These are phyloP conservation scores for Andricus quercusramuli DNA, from an alignment of 2,888 invertebrate species.

Conservation along the genomic window DNA sequence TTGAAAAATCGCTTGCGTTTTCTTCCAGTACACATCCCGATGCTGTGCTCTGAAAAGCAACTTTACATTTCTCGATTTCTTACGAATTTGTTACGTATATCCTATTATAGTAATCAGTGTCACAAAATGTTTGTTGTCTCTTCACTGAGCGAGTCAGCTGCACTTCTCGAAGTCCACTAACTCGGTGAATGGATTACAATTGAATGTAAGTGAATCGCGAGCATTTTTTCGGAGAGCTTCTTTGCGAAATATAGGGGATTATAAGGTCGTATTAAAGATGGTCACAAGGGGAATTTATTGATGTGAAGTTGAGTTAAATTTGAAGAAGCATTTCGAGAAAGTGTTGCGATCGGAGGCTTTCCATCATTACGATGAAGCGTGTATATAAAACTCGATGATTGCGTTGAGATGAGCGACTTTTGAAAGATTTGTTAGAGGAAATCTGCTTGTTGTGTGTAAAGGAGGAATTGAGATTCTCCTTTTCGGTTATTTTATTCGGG, in stretches of 20 bases:
- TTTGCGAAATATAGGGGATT: neutral
- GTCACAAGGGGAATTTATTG: constrained; percentile 17
- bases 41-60: constrained; percentile 62
- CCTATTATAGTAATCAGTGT: constrained; percentile 53
- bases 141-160: neutral
- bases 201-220: constrained; percentile 66
- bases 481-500: constrained; percentile 27
- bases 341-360: constrained; percentile 22
- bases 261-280: neutral
- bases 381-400: constrained; percentile 50
- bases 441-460: constrained; percentile 35
- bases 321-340: constrained; percentile 27
- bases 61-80: constrained; percentile 56
- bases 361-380: constrained; percentile 56
- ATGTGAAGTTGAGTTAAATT: constrained; percentile 12
- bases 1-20: constrained; percentile 56
- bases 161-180: neutral
- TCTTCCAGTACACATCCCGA: constrained; percentile 74
- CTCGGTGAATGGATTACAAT: constrained; percentile 5
- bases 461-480: constrained; percentile 19
- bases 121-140: constrained; percentile 47
- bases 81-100: constrained; percentile 60
- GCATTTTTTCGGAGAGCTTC: constrained; percentile 56
- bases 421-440: constrained; percentile 42
- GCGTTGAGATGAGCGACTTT: constrained; percentile 40